These are phyloP conservation scores for Silurus glanis DNA, from an alignment of 2,113 vertebrate genomes.

Conservation along the genomic window DNA sequence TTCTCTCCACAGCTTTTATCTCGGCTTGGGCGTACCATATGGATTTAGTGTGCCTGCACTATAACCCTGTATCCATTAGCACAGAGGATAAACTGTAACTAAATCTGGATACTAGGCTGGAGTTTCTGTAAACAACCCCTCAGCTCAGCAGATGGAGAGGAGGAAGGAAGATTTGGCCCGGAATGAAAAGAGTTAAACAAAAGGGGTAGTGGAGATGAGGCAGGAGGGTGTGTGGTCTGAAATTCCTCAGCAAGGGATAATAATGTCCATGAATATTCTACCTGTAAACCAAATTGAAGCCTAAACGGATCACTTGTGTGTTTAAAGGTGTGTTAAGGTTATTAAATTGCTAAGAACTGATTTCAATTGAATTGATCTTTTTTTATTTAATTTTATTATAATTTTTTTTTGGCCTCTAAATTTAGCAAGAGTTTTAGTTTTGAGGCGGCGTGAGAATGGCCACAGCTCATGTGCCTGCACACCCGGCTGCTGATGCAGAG, in stretches of 20 bases:
- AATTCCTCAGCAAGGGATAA: not conserved
- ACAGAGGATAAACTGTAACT: constrained; percentile 56
- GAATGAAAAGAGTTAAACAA: constrained; percentile 40
- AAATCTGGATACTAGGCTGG: constrained; percentile 35
- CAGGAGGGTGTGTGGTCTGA: not conserved
- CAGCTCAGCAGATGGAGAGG: constrained; percentile 46
- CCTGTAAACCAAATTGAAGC: not conserved
- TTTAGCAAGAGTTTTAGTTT: constrained; percentile 15
- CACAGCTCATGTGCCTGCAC: constrained; percentile 9
- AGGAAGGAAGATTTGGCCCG: constrained; percentile 52
- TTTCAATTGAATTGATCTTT: not conserved
- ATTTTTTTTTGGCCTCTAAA: constrained; percentile 17
- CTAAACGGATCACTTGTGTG: not conserved
- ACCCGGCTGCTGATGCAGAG: not conserved
- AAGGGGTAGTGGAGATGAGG: constrained; percentile 21
- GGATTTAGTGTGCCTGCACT: constrained; percentile 24
- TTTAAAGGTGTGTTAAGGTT: not conserved
- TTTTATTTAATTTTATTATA: not conserved
- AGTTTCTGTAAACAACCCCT: constrained; percentile 62
- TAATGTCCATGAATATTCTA: not conserved
- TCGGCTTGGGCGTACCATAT: not conserved
- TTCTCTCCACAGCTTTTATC: not conserved
- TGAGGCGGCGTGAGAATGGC: constrained; percentile 3
- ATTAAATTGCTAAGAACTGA: not conserved
- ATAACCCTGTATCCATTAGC: constrained; percentile 61